Percentiles rank a stretch among this genome's conserved stretches.
Evolutionary conservation across 2,113 vertebrate species (phyloP).

Genomic region (Gambusia affinis): DNA sequence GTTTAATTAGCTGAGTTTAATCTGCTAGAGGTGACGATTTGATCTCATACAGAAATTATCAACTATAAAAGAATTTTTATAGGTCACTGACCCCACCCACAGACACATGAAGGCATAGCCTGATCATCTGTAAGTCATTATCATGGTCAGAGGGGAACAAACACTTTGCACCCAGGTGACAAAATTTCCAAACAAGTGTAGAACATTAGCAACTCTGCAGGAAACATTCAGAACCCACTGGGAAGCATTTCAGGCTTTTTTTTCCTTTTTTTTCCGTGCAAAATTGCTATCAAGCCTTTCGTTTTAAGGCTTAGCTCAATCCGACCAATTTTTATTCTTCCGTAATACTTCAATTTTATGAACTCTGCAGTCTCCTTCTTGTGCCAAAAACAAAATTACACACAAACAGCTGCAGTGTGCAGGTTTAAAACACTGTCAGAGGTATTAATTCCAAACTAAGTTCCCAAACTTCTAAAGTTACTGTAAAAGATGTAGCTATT

Average conservation of each 20-base stretch:
- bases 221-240: constrained; percentile 13
- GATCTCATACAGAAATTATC: constrained; percentile 2
- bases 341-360: too few species aligned
- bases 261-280: constrained; percentile 4
- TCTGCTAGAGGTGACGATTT: constrained; percentile 22
- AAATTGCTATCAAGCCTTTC: not conserved
- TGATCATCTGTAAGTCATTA: constrained; percentile 12
- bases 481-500: not conserved
- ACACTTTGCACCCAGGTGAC: constrained; percentile 14
- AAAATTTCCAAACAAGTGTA: constrained; percentile 16
- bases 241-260: not conserved
- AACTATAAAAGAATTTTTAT: constrained; percentile 10
- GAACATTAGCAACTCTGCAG: constrained; percentile 17
- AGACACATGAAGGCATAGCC: not conserved
- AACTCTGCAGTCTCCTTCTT: too few species aligned
- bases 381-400: too few species aligned
- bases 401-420: not conserved
- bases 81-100: constrained; percentile 17
- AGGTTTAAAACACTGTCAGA: not conserved
- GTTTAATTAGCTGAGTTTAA: constrained; percentile 34
- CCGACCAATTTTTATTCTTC: too few species aligned
- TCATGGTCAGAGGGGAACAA: constrained; percentile 5
- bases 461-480: not conserved
- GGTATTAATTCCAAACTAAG: not conserved
- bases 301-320: too few species aligned